Base-by-base conservation (phyloP, 2,797 vertebrate species). In the Neopelma chrysocephalum region DNA sequence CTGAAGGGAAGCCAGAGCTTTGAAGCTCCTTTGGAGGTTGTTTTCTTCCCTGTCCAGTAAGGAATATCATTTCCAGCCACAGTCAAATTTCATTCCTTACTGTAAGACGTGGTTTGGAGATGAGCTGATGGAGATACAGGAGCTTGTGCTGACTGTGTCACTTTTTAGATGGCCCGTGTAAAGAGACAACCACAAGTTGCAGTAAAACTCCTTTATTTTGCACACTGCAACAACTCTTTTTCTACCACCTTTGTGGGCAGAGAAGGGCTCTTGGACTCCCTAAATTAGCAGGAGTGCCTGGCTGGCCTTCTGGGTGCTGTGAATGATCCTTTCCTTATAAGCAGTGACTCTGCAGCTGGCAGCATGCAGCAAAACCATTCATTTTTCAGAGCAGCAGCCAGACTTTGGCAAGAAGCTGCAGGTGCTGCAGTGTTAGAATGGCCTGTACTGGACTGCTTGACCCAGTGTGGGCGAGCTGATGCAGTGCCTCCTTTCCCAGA, bases 311-410 rank as follows among this genome's bases (percentile, higher is more conserved):
- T 90, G 82, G 79, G 19, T 90, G 82, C 79, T 57, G 54, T 82
- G 82, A 57, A 60, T 54, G 43, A 47, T 92, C 48, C 10, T 82
- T 93, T 91, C 94, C 94, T 80, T 90, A 87, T 85, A 96, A 91
- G 90, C 92, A 87, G 79, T 66, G 90, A 70, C 50, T 84, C 73
- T 43, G 82, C 68, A 87, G 92, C 90, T 96, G 84, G 85, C 93
- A 95, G 54, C 62, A 3, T n/a, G 54, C 75, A 79, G 51, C 79
- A 69, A 69, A 93, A 87, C 57, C 82, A 50, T 87, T 87, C 82
- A 82, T 88, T 94, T 95, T 95, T 77, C 92, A 73, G 66, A 80
- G 66, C 82, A 77, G 79, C 71, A 80, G 85, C 90, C 75, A 65
- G 47, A 54, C 60, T 82, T 88, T 65, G 64, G 54, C 85, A 57